A percentile compares a stretch with the other conserved stretches of the same genome.
Conservation (phyloP, 2,797 vertebrate species). For the Netta rufina region DNA sequence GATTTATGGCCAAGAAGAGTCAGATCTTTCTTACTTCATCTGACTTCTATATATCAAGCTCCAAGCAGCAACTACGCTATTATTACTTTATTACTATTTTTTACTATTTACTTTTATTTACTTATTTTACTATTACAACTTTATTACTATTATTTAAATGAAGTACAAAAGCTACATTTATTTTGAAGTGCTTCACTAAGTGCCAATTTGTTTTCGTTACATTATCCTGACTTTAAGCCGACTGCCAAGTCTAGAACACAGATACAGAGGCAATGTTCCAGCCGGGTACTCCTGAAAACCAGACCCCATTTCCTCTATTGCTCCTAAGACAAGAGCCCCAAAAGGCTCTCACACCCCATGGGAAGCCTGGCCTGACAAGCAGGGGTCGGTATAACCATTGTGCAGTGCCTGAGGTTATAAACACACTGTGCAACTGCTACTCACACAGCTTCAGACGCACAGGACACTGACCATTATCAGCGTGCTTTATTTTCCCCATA, state of each 20-base stretch:
- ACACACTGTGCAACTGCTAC: background rate
- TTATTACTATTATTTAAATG: background rate
- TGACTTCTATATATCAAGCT: background rate
- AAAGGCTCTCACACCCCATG: background rate
- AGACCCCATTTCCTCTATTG: background rate
- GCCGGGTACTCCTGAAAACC: background rate
- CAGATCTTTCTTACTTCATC: background rate
- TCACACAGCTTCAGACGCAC: background rate
- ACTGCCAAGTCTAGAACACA: background rate
- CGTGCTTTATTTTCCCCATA: background rate
- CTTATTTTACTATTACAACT: no score
- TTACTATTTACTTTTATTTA: no score
- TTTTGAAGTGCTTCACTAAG: background rate
- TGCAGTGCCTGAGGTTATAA: constrained; percentile 21
- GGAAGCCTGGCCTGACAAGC: constrained; percentile 25
- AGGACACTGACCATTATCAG: constrained; percentile 7
- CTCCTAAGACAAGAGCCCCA: background rate
- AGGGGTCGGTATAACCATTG: constrained; percentile 34
- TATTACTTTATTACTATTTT: no score
- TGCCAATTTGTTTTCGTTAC: background rate
- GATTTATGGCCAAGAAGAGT: background rate
- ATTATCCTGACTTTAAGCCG: background rate
- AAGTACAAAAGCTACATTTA: background rate
- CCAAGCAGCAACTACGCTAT: background rate
- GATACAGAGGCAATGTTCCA: background rate